A percentile compares a stretch with the other conserved stretches of the same genome.
These are phyloP conservation scores for Nematolebias whitei DNA, from an alignment of 2,113 vertebrate species.

Conservation along the genomic window DNA sequence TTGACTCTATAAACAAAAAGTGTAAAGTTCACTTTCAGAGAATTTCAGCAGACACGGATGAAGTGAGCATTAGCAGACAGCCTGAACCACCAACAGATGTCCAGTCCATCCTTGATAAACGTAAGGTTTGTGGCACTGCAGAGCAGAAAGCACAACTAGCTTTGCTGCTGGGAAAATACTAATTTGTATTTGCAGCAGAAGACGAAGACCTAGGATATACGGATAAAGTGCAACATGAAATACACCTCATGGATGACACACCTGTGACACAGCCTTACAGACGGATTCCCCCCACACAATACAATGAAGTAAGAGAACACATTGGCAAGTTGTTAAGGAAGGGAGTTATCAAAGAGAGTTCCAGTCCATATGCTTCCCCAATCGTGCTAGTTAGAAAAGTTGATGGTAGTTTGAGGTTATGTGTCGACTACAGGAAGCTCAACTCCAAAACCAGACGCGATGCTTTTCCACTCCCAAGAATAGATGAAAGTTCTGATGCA, in stretches of 20 bases:
- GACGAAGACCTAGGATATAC: not conserved
- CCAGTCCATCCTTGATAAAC: not conserved
- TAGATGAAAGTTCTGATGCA: constrained; percentile 8
- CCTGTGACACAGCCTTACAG: not conserved
- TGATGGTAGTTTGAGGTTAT: not conserved
- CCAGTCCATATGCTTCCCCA: not conserved
- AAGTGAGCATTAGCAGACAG: not conserved
- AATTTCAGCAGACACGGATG: not conserved
- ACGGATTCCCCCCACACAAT: not conserved
- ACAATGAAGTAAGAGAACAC: constrained; percentile 3
- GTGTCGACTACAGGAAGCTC: not conserved
- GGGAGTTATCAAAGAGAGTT: not conserved
- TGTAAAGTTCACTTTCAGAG: constrained; percentile 3
- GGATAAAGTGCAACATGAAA: constrained; percentile 5
- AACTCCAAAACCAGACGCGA: not conserved
- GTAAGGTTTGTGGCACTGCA: not conserved
- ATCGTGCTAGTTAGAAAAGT: not conserved
- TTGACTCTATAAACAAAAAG: not conserved
- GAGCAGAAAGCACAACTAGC: not conserved
- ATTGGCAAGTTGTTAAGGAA: not conserved
- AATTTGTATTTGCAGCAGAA: constrained; percentile 4
- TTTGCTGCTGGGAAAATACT: not conserved
- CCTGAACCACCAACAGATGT: not conserved
- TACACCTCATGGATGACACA: not conserved
- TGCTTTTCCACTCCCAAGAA: not conserved